Conservation (phyloP, 2,888 invertebrate genomes). For the Pristionchus fissidentatus region DNA sequence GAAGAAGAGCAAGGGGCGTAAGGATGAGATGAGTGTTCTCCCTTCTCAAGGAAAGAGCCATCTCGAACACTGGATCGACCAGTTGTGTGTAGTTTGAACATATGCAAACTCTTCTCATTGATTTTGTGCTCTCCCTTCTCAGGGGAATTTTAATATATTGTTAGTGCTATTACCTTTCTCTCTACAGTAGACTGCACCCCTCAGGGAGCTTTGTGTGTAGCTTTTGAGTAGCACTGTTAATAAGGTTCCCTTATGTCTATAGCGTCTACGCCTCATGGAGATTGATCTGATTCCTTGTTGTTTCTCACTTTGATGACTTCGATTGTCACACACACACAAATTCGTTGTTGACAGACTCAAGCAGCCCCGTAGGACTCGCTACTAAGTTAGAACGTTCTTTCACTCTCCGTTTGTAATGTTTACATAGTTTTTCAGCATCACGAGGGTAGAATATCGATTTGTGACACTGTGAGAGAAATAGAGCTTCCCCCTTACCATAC, state of each 20-base stretch:
- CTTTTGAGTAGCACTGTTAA: neutral
- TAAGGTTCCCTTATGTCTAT: neutral
- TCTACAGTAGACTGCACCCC: slow-evolving; percentile 8
- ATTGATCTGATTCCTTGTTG: slow-evolving; percentile 23
- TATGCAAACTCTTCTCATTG: too few relatives aligned
- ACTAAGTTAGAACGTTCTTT: neutral
- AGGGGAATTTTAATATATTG: too few relatives aligned
- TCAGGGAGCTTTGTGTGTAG: neutral
- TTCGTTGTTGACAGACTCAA: too few relatives aligned
- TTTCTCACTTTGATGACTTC: slow-evolving; percentile 23
- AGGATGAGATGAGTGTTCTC: neutral
- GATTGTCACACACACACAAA: too few relatives aligned
- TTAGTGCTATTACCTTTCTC: too few relatives aligned
- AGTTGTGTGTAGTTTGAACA: slow-evolving; percentile 11
- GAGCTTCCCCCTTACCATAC: slow-evolving; percentile 30
- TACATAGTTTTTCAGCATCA: neutral
- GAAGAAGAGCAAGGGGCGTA: neutral
- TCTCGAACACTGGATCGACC: slow-evolving; percentile 40
- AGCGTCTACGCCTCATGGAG: slow-evolving; percentile 24
- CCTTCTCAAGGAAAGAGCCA: slow-evolving; percentile 10
- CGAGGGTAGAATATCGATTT: slow-evolving; percentile 10
- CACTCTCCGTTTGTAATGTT: slow-evolving; percentile 1
- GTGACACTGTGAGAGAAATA: neutral
- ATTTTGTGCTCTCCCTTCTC: too few relatives aligned
- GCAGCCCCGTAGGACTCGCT: too few relatives aligned